Evolutionary conservation across 2,797 vertebrate species (phyloP), one percentile per base, ranked within the genome.

Genomic region (Halcyon smyrnensis): DNA sequence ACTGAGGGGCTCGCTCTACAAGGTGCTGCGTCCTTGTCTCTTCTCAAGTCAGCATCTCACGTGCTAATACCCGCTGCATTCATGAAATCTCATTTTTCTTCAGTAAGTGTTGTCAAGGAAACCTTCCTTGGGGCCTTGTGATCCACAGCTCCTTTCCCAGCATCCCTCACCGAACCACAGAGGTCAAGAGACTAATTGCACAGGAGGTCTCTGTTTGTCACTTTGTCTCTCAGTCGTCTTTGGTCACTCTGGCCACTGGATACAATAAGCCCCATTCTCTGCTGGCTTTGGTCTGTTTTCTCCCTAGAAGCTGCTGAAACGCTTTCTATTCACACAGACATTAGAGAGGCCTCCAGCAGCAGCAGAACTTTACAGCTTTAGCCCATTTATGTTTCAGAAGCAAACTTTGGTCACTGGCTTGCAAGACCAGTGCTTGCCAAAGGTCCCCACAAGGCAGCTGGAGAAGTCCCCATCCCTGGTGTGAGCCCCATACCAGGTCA

Each of bases 181-280:
- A 97, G 97, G 97, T 97, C 97, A 97, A 73, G 81, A 65, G 89
- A 94, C 90, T 96, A 95, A 97, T 96, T 96, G 95, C 93, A 74
- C 93, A 36, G 94, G 93, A 90, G 87, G 88, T 53, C 83, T 90
- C 68, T 85, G 69, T 50, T 89, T 85, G 94, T 81, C 92, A 54
- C 94, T 81, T 25, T 83, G 70, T 84, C 88, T 91, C 92, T 23
- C 39, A 25, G 90, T 17, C 51, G 8, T 9, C 82, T 53, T 30
- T 95, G 96, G 96, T 90, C 96, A 75, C 95, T 87, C 56, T 46
- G 62, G 74, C 79, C 78, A 28, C 70, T 12, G 90, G 11, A 50
- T 24, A 94, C 94, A 97, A 86, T 45, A 68, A 46, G 34, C 62
- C 64, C 79, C 43, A 36, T 90, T 94, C 94, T 93, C 68, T 80